phyloP scores from a whole-genome alignment of 1,140 invertebrate genomes.

The Galleria mellonella region DNA sequence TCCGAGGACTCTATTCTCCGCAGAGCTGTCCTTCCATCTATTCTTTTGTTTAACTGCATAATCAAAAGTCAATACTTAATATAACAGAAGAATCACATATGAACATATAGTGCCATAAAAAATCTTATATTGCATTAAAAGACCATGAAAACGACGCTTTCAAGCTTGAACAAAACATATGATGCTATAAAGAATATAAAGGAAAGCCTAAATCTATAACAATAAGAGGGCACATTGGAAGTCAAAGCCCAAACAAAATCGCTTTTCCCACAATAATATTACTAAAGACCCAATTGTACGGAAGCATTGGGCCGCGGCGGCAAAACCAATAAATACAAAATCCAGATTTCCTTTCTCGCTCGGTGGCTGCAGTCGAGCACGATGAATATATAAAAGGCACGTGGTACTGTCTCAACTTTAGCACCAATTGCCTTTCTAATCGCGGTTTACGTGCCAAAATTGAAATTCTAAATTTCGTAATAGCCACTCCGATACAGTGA shows the following conservation, averaged over 20 bases:
- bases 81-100: too few relatives aligned
- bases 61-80: too few relatives aligned
- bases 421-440: slow-evolving; percentile 40
- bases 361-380: slow-evolving; percentile 26
- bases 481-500: slow-evolving; percentile 16
- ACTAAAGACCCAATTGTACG: slow-evolving; percentile 70
- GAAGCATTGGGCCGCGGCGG: slow-evolving; percentile 54
- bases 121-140: slow-evolving; percentile 8
- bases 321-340: slow-evolving; percentile 71
- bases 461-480: slow-evolving; percentile 42
- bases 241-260: slow-evolving; percentile 69
- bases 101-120: background rate
- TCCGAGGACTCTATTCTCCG: slow-evolving; percentile 69
- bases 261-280: slow-evolving; percentile 69
- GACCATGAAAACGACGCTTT: slow-evolving; percentile 27
- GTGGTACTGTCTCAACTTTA: slow-evolving; percentile 40
- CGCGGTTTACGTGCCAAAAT: slow-evolving; percentile 39
- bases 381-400: slow-evolving; percentile 56
- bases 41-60: slow-evolving; percentile 55
- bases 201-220: slow-evolving; percentile 54
- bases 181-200: slow-evolving; percentile 45
- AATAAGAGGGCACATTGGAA: slow-evolving; percentile 57
- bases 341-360: slow-evolving; percentile 50
- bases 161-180: slow-evolving; percentile 41
- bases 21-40: slow-evolving; percentile 56